Conservation (phyloP, 2,113 vertebrate genomes). For the Poeciliopsis prolifica region DNA sequence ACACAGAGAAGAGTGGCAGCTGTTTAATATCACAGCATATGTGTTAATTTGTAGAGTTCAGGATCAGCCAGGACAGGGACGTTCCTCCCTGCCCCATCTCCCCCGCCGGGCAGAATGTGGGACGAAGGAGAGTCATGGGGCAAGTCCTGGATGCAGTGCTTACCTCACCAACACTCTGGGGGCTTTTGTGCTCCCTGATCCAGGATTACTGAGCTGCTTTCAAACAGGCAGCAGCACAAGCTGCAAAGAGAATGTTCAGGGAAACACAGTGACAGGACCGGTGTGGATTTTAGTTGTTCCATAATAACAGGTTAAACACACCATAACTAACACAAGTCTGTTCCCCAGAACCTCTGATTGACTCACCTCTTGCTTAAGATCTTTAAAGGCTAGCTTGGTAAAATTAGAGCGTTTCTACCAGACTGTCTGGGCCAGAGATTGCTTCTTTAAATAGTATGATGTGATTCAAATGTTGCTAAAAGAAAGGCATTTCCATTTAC, state of each 20-base stretch:
- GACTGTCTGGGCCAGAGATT: constrained; percentile 38
- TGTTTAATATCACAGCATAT: not conserved
- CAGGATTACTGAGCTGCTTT: constrained; percentile 76
- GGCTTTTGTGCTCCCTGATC: constrained; percentile 76
- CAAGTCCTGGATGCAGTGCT: constrained; percentile 53
- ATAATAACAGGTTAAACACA: not conserved
- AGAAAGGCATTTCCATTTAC: not conserved
- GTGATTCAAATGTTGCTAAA: not conserved
- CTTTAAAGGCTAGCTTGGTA: constrained; percentile 11
- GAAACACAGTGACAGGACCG: constrained; percentile 32
- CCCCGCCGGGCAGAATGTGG: constrained; percentile 22
- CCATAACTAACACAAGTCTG: constrained; percentile 26
- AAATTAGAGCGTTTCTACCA: constrained; percentile 14
- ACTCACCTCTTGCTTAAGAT: constrained; percentile 32
- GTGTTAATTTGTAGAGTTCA: not conserved
- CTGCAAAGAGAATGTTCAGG: constrained; percentile 59
- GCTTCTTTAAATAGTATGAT: constrained; percentile 13
- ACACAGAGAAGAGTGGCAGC: constrained; percentile 24
- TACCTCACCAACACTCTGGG: constrained; percentile 69
- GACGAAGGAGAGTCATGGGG: constrained; percentile 36
- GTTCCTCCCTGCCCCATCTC: constrained; percentile 31
- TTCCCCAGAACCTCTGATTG: constrained; percentile 16
- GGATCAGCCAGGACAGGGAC: constrained; percentile 11
- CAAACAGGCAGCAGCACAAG: constrained; percentile 56
- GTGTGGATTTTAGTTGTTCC: not conserved